These are phyloP conservation scores for Pantherophis guttatus DNA, from an alignment of 2,113 vertebrate genomes.

Conservation along the genomic window DNA sequence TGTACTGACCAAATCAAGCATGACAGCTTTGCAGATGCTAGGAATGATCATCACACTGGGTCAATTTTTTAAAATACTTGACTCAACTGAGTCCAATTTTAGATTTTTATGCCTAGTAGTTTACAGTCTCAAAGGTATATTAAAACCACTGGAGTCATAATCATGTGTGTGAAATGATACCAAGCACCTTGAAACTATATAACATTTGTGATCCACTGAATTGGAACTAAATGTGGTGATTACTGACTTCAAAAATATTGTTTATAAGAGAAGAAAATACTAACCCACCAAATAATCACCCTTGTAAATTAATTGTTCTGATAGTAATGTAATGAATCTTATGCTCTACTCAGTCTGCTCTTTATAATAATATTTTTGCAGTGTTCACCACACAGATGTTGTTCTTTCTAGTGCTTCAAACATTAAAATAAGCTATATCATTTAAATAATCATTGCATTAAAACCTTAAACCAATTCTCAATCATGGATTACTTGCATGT, in stretches of 20 bases:
- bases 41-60: slow-evolving; percentile 9
- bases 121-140: neutral
- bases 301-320: neutral
- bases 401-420: neutral
- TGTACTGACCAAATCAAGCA: neutral
- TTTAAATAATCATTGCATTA: neutral
- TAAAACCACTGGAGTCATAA: slow-evolving; percentile 2
- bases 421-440: neutral
- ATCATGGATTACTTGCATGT: neutral
- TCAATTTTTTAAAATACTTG: slow-evolving; percentile 8
- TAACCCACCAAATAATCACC: neutral
- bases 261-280: neutral
- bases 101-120: neutral
- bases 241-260: neutral
- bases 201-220: neutral
- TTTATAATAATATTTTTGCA: neutral
- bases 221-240: neutral
- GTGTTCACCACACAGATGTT: neutral
- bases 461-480: neutral
- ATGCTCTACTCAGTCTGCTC: neutral
- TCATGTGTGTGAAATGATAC: slow-evolving; percentile 8
- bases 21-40: neutral
- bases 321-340: neutral
- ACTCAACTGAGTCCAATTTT: neutral
- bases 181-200: neutral